These are phyloP conservation scores for Vipera latastei DNA, from an alignment of 2,797 vertebrate genomes.

Conservation along the genomic window DNA sequence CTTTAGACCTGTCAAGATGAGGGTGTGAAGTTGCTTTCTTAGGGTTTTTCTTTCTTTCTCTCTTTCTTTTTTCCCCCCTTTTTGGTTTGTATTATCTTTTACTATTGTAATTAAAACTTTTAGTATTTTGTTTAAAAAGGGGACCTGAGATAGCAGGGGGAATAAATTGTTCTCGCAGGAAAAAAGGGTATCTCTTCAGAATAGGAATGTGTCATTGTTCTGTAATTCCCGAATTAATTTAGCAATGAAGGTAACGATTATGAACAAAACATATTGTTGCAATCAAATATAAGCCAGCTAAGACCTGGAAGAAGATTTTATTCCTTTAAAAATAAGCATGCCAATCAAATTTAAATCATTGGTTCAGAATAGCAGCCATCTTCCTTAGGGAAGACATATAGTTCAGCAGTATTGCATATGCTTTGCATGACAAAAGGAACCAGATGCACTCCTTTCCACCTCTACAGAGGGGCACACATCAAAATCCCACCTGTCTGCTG, in stretches of 20 bases:
- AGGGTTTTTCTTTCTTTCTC: not conserved
- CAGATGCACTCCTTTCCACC: not conserved
- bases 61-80: not conserved
- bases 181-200: not conserved
- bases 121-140: not conserved
- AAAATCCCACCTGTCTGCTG: not conserved
- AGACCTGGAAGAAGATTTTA: not conserved
- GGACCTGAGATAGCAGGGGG: not conserved
- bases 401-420: not conserved
- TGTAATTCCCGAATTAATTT: not conserved
- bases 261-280: slow-evolving; percentile 3
- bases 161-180: not conserved
- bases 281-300: not conserved
- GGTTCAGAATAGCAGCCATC: not conserved
- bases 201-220: too few relatives aligned
- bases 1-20: not conserved
- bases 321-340: not conserved
- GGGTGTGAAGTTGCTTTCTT: not conserved
- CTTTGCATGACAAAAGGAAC: not conserved
- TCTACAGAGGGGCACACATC: not conserved
- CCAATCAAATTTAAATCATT: not conserved
- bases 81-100: not conserved
- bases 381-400: not conserved
- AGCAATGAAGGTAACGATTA: not conserved
- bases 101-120: not conserved